Evolutionary conservation across 2,113 vertebrate genomes (phyloP).

Genomic region (Propithecus coquereli): DNA sequence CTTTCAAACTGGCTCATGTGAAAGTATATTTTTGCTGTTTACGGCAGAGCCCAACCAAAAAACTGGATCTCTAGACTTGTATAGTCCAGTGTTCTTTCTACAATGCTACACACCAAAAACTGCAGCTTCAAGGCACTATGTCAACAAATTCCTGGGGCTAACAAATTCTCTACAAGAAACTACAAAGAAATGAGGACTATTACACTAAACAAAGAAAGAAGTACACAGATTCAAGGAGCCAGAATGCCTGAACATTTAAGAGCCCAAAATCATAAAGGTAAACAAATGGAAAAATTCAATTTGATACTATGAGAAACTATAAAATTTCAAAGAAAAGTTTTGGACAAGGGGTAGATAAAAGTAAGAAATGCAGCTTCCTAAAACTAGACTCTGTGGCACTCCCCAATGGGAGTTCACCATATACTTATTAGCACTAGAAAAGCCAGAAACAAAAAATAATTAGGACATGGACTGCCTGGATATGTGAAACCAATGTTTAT

Average conservation of each 20-base stretch:
- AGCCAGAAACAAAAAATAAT: neutral
- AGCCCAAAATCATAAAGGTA: neutral
- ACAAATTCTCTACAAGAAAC: neutral
- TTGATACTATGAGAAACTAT: neutral
- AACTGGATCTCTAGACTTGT: neutral
- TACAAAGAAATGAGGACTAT: neutral
- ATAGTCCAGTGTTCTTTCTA: neutral
- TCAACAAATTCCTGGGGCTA: neutral
- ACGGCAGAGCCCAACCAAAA: neutral
- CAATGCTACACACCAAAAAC: neutral
- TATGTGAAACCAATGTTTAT: neutral
- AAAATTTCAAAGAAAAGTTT: neutral
- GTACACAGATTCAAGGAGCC: neutral
- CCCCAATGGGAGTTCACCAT: neutral
- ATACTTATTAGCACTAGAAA: neutral
- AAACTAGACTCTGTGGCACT: neutral
- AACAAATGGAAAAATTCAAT: neutral
- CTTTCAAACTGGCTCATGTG: fast-evolving
- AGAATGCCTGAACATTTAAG: neutral
- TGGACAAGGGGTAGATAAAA: neutral
- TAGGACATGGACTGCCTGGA: neutral
- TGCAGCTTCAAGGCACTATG: neutral
- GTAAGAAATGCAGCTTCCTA: neutral
- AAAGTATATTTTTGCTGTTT: neutral
- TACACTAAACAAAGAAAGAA: neutral